phyloP scores from a whole-genome alignment of 2,797 vertebrate genomes.

The Galago senegalensis region DNA sequence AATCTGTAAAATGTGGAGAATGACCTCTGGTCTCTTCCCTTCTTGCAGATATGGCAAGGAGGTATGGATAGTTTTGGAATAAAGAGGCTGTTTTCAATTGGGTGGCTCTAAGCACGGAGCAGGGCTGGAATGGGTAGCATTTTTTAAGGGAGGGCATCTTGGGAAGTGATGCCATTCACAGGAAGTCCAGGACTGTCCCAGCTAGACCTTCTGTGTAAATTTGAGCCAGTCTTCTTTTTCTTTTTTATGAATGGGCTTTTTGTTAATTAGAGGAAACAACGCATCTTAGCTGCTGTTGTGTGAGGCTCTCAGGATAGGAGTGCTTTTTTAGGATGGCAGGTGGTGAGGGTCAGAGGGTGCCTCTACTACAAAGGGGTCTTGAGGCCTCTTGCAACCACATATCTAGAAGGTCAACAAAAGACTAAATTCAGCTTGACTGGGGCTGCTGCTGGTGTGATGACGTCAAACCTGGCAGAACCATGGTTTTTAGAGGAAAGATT shows the following conservation, averaged over 20 bases:
- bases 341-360: constrained; percentile 75
- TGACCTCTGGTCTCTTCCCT: not conserved
- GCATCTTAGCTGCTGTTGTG: constrained; percentile 35
- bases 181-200: constrained; percentile 69
- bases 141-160: constrained; percentile 55
- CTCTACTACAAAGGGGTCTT: constrained; percentile 70
- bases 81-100: constrained; percentile 28
- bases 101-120: not conserved
- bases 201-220: constrained; percentile 75
- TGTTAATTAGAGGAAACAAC: constrained; percentile 79
- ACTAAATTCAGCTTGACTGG: constrained; percentile 66
- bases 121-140: not conserved
- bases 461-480: constrained; percentile 45
- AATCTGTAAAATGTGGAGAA: constrained; percentile 43
- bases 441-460: constrained; percentile 59
- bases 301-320: constrained; percentile 72
- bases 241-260: constrained; percentile 77
- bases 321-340: constrained; percentile 77
- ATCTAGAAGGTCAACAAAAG: constrained; percentile 74
- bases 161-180: constrained; percentile 62
- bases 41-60: constrained; percentile 53
- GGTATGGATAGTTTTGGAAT: constrained; percentile 46
- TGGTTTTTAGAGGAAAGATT: constrained; percentile 56
- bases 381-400: constrained; percentile 69
- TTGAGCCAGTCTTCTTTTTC: constrained; percentile 64